Evolutionary conservation across 2,113 vertebrate species (phyloP).

Genomic region (Atlantisia rogersi): DNA sequence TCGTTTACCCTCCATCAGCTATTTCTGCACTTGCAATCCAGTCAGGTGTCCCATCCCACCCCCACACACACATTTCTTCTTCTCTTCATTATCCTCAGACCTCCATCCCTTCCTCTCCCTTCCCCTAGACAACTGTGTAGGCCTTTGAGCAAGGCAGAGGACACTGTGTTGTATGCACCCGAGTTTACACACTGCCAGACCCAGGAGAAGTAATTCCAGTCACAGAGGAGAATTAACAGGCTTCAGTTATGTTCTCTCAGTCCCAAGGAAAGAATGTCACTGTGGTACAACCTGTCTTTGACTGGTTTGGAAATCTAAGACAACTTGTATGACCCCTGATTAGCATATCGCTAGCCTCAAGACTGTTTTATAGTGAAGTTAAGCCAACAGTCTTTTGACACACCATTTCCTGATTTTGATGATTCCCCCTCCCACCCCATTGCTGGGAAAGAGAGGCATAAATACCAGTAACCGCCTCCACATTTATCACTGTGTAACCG

Average conservation of each 20-base stretch:
- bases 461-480: not conserved
- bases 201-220: not conserved
- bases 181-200: fast-evolving
- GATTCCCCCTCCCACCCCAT: not conserved
- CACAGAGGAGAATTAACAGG: not conserved
- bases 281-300: not conserved
- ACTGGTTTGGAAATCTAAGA: not conserved
- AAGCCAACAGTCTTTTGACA: not conserved
- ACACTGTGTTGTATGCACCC: fast-evolving
- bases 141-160: not conserved
- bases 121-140: not conserved
- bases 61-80: not conserved
- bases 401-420: not conserved
- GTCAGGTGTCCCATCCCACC: no score
- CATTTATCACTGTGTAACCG: not conserved
- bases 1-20: not conserved
- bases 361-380: not conserved
- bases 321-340: not conserved
- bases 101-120: not conserved
- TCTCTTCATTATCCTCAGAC: not conserved
- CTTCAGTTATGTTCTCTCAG: not conserved
- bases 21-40: fast-evolving
- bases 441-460: not conserved
- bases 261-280: not conserved
- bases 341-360: not conserved